Evolutionary conservation across 2,888 invertebrate genomes (phyloP).

Genomic region (Osedax fenrisi): DNA sequence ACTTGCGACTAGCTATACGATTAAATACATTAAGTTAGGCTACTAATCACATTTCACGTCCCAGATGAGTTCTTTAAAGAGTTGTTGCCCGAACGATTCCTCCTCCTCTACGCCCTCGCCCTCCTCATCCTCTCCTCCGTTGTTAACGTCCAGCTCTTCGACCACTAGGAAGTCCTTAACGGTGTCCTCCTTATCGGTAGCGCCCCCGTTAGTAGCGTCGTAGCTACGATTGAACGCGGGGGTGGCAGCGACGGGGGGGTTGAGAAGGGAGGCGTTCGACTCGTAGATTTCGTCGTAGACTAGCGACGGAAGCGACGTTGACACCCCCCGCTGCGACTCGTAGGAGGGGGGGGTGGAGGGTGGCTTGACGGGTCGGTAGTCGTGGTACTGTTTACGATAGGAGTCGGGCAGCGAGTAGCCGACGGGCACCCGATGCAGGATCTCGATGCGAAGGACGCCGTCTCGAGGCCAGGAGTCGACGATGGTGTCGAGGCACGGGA

Average conservation of each 20-base stretch:
- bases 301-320: constrained; percentile 79
- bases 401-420: constrained; percentile 70
- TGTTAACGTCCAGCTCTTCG: constrained; percentile 10
- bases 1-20: no score
- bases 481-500: constrained; percentile 78
- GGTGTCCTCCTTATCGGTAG: constrained; percentile 3
- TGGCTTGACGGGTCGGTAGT: constrained; percentile 84
- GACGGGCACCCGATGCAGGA: constrained; percentile 54
- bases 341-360: constrained; percentile 64
- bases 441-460: constrained; percentile 83
- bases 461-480: constrained; percentile 78
- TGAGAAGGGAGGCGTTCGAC: constrained; percentile 78
- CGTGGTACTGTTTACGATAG: constrained; percentile 69
- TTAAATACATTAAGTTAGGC: no score
- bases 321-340: constrained; percentile 61
- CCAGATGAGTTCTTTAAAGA: neutral
- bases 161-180: neutral
- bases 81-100: neutral
- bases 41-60: no score
- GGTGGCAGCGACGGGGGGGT: constrained; percentile 62
- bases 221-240: constrained; percentile 64
- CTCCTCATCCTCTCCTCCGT: constrained; percentile 6
- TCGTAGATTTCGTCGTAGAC: constrained; percentile 79
- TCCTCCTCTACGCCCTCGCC: constrained; percentile 3
- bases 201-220: constrained; percentile 6